These are phyloP conservation scores for Drosophila neonasuta DNA, from an alignment of 2,888 invertebrate species.

Conservation along the genomic window DNA sequence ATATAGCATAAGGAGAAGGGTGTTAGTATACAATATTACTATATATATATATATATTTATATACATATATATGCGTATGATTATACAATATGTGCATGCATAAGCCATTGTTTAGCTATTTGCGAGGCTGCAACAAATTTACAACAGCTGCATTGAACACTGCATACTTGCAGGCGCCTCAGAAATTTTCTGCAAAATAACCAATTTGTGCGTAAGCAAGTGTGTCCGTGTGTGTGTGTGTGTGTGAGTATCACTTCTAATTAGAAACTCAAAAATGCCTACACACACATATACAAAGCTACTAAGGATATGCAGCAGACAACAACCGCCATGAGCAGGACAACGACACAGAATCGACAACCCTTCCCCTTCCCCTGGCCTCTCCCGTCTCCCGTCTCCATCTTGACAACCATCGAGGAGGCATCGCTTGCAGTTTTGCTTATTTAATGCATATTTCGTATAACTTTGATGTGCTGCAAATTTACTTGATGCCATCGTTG, in stretches of 20 bases:
- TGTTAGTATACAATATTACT: not conserved
- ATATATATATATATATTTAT: conserved; percentile 7
- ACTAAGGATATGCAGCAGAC: conserved; percentile 74
- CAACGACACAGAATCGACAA: conserved; percentile 58
- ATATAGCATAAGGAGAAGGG: not conserved
- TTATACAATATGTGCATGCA: conserved; percentile 17
- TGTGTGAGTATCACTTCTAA: conserved; percentile 70
- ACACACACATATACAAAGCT: conserved; percentile 42
- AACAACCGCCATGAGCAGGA: conserved; percentile 73
- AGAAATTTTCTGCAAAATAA: conserved; percentile 68
- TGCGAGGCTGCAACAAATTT: conserved; percentile 62
- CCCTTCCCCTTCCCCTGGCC: not conserved
- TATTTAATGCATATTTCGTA: conserved; percentile 76
- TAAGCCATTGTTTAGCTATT: conserved; percentile 40
- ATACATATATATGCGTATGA: conserved; percentile 13
- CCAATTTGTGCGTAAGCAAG: conserved; percentile 57
- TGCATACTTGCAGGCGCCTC: conserved; percentile 72
- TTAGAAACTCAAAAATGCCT: conserved; percentile 74
- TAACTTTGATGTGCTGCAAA: conserved; percentile 76
- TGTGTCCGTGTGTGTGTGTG: conserved; percentile 18
- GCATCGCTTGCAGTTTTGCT: conserved; percentile 49
- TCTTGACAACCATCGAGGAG: not conserved
- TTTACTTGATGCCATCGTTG: conserved; percentile 68
- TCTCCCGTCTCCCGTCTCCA: not conserved
- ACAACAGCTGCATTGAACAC: conserved; percentile 69